Percentiles rank a stretch among this genome's conserved stretches.
Evolutionary conservation across 2,888 invertebrate species (phyloP).

Genomic region (Pelosia muscerda): DNA sequence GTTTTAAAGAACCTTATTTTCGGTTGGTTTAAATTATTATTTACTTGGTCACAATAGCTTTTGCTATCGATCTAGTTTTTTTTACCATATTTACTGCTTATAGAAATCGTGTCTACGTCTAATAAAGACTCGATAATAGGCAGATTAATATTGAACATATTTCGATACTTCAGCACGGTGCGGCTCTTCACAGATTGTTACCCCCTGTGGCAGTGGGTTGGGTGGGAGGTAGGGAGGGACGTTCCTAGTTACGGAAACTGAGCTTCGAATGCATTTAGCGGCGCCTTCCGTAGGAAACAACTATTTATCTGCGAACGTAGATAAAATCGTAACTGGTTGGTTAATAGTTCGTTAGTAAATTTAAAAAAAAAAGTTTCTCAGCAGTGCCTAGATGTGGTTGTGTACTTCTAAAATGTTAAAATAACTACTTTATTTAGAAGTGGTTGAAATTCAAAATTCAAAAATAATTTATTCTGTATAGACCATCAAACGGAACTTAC

Average conservation of each 20-base stretch:
- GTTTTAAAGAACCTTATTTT: background rate
- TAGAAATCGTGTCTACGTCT: background rate
- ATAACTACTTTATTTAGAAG: too few species aligned
- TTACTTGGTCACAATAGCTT: background rate
- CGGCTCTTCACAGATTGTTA: slow-evolving; percentile 6
- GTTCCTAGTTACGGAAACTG: background rate
- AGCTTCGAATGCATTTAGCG: background rate
- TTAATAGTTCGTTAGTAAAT: background rate
- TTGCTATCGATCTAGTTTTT: background rate
- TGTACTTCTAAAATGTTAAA: background rate
- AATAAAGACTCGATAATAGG: background rate
- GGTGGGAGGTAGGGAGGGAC: background rate
- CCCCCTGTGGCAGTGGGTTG: background rate
- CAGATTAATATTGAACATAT: background rate
- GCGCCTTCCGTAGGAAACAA: background rate
- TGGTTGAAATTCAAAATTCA: too few species aligned
- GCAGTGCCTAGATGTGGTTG: background rate
- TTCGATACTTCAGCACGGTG: background rate
- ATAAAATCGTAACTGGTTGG: background rate
- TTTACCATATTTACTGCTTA: background rate
- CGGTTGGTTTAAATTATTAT: background rate
- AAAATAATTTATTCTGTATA: too few species aligned
- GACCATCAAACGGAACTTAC: too few species aligned
- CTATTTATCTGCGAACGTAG: background rate
- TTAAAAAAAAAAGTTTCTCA: background rate